Conservation (phyloP, 2,888 invertebrate genomes). For the Pheosia tremula region DNA sequence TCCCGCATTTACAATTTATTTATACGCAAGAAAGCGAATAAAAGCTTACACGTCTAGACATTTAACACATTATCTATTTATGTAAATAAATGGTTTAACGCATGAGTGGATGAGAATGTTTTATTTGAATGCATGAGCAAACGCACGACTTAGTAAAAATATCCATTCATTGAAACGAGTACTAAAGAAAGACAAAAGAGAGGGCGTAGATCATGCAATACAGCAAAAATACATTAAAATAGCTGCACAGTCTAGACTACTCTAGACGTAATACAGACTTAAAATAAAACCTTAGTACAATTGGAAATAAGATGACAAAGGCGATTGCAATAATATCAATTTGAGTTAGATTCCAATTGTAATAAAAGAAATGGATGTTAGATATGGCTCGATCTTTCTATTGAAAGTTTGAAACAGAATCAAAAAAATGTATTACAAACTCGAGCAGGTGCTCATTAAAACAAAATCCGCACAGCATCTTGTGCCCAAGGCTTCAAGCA, state of each 20-base stretch:
- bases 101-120: constrained; percentile 6
- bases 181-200: background rate
- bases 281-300: background rate
- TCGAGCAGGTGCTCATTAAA: constrained; percentile 10
- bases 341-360: background rate
- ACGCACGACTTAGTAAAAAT: background rate
- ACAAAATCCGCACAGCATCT: background rate
- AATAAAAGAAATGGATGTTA: background rate
- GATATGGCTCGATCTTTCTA: background rate
- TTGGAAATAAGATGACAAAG: background rate
- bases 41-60: background rate
- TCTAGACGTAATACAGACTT: background rate
- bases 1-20: background rate
- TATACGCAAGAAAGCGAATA: background rate
- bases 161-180: background rate
- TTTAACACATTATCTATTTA: constrained; percentile 8
- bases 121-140: constrained; percentile 8
- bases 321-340: background rate
- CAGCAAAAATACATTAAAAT: background rate
- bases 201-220: background rate
- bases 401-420: background rate
- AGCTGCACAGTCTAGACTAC: background rate
- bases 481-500: constrained; percentile 2
- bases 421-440: background rate
- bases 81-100: constrained; percentile 2